Evolutionary conservation across 2,888 invertebrate genomes (phyloP), one percentile per base, ranked within the genome.

Genomic region (Rotaria sp.): DNA sequence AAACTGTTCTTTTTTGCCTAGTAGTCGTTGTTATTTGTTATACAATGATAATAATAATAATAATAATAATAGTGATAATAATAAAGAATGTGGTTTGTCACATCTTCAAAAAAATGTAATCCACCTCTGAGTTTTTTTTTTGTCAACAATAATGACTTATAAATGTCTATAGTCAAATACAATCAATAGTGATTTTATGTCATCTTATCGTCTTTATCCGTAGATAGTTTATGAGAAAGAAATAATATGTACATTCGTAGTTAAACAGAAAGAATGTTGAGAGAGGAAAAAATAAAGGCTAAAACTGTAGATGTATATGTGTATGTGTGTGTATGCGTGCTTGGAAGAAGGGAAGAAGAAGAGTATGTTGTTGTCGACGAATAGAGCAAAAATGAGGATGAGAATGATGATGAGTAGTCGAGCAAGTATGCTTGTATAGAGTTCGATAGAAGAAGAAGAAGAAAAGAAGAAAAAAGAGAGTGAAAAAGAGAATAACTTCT

Each of bases 51-150:
- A 2, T n/a, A 10, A 30, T 59, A 21, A 59, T 13, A 13, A n/a
- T 59, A 15, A 59, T 30, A 10, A 18, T 57, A n/a, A n/a, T 57
- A n/a, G 10, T 57, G 4, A 11, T 3, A 57, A n/a, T 57, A 57
- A 11, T 57, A 57, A 57, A 26, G 11, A 10, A 59, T n/a, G 57
- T 59, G 57, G 30, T 59, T 59, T 59, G 57, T 59, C 57, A 59
- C 57, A 59, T 59, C 57, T 59, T 59, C 13, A 59, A 59, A 59
- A 59, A 59, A 59, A 30, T 59, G 57, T 59, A 59, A 59, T n/a
- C 57, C 30, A 59, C 57, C 30, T 59, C 13, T 30, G 13, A 59
- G 45, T 45, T 11, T 50, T 4, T 50, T 59, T 59, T 59, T 30
- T 59, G 30, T 59, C 57, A 59, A 59, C 30, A 59, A 59, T 59